Percentiles rank a stretch among this genome's conserved stretches.
These are phyloP conservation scores for Tineola bisselliella DNA, from an alignment of 2,888 invertebrate genomes.

Conservation along the genomic window DNA sequence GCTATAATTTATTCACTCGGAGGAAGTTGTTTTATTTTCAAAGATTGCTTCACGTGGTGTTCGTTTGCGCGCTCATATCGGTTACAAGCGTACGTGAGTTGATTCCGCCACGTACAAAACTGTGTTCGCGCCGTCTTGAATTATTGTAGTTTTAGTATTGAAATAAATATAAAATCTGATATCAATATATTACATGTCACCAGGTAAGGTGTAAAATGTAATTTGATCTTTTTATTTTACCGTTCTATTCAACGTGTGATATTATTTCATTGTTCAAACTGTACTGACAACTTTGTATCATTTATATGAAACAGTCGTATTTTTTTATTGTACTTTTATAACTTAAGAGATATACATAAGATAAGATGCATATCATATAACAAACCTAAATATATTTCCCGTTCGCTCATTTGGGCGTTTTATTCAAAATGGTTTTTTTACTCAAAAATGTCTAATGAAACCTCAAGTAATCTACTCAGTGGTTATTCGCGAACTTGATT, in stretches of 20 bases:
- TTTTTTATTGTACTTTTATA: not conserved
- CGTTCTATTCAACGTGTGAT: conserved; percentile 23
- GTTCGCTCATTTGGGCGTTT: no score
- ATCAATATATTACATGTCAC: conserved; percentile 62
- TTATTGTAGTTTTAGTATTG: conserved; percentile 54
- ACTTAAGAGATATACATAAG: no score
- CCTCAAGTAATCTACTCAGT: no score
- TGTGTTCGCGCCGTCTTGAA: conserved; percentile 30
- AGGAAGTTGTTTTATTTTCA: conserved; percentile 54
- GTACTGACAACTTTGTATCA: not conserved
- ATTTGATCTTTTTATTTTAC: conserved; percentile 37
- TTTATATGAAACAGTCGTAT: not conserved
- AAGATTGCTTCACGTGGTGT: conserved; percentile 52
- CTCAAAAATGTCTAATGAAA: no score
- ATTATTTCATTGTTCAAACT: not conserved
- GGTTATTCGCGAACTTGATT: no score
- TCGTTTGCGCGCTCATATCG: conserved; percentile 28
- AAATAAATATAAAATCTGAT: conserved; percentile 20
- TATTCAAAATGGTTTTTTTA: no score
- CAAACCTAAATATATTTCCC: no score
- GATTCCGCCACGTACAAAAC: conserved; percentile 42
- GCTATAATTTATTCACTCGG: conserved; percentile 62
- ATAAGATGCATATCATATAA: no score
- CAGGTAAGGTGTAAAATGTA: conserved; percentile 47
- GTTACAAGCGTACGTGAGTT: conserved; percentile 59